Base-by-base conservation (phyloP, 1,140 invertebrate species). In the Trichoplusia ni region DNA sequence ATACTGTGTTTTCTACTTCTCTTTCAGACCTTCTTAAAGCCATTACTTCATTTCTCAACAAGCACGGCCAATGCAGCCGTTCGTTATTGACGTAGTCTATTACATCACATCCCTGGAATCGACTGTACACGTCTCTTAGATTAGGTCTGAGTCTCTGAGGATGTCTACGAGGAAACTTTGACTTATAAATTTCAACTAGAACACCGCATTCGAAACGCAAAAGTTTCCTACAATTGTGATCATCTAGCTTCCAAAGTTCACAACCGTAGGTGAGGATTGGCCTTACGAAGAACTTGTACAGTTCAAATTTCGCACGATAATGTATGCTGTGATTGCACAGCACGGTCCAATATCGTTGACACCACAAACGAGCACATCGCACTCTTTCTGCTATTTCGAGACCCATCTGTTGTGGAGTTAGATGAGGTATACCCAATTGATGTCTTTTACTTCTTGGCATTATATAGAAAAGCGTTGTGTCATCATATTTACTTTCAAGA, bases 261-360 rank as follows among this genome's bases (percentile, higher is more conserved):
- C 77, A 82, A 5, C 75, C 77, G 21, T 82, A 78, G 2, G 75
- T 73, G 2, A 82, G 67, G 18, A 82, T 82, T 9, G 77, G 79
- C 58, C 65, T 68, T 4, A 82, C 69, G 42, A 82, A 77, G n/a
- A 72, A 58, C 14, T 72, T 80, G 54, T 82, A 82, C 9, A 82
- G 8, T 23, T 71, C 33, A 40, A 79, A 80, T 49, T 79, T 82
- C 4, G 42, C 23, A 40, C 40, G 59, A 8, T 49, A 31, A 19
- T 29, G 40, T 14, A 80, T 18, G 9, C 64, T n/a, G 4, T 73
- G 75, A 42, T 73, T 61, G 31, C 54, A 64, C 5, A 82, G 49
- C 0, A 78, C 16, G 2, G 44, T 38, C 70, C 71, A 64, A 47
- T 73, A 59, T 8, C 62, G 56, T 16, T 61, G 59, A 27, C 80